phyloP scores from a whole-genome alignment of 2,113 vertebrate species.

The Numenius arquata region DNA sequence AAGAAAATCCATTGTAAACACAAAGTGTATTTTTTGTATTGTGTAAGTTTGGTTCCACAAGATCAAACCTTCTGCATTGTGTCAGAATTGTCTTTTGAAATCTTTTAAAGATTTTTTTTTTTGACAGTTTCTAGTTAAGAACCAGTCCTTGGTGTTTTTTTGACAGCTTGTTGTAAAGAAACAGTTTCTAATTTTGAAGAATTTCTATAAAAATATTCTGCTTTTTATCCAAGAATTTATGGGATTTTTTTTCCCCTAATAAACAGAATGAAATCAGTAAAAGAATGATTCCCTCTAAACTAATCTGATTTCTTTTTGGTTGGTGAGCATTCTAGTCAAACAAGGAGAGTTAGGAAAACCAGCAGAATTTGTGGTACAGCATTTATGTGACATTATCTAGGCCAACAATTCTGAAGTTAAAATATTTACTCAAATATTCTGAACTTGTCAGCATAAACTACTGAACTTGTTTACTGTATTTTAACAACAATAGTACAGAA shows the following conservation, averaged over 20 bases:
- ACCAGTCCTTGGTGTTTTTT: accelerated
- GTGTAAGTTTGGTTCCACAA: background rate
- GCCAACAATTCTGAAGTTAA: background rate
- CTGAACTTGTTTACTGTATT: background rate
- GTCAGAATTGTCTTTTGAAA: background rate
- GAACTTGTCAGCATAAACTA: background rate
- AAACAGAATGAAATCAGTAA: background rate
- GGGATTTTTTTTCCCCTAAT: no score
- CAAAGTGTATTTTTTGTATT: background rate
- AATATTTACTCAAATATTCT: background rate
- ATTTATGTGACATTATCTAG: background rate
- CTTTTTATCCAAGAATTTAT: background rate
- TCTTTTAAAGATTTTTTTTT: background rate
- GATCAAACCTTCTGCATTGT: background rate
- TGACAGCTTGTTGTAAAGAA: background rate
- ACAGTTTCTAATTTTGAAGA: background rate
- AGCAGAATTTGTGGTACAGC: background rate
- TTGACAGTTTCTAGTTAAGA: background rate
- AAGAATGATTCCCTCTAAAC: background rate
- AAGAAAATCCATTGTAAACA: background rate
- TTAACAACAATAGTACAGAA: background rate
- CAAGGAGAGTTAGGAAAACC: background rate
- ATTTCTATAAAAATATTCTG: background rate
- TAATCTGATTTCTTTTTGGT: background rate
- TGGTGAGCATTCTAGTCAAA: background rate